Conservation (phyloP, 53 echinoderm and acorn worm species). For the Echinarachnius parma region DNA sequence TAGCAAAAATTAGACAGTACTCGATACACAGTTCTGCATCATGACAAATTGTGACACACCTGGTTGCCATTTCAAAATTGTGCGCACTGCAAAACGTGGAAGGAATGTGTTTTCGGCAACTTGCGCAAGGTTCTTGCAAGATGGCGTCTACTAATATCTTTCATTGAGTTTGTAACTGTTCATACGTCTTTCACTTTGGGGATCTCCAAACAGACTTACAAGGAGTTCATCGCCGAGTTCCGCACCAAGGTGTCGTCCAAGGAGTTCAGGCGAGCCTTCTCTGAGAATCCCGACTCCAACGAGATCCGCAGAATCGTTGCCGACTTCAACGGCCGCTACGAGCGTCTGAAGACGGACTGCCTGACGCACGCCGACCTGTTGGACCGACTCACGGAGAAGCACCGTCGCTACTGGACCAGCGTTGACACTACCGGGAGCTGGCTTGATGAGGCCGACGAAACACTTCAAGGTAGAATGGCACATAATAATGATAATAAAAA, state of each 20-base stretch:
- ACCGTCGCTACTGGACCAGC: slow-evolving; percentile 58
- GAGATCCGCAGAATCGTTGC: slow-evolving; percentile 48
- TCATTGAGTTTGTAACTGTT: too few relatives aligned
- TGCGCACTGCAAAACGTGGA: too few relatives aligned
- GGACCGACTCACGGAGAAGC: slow-evolving; percentile 64
- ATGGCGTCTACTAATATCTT: too few relatives aligned
- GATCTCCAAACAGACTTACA: slow-evolving; percentile 58
- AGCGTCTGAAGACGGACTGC: slow-evolving; percentile 67
- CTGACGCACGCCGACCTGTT: slow-evolving; percentile 69
- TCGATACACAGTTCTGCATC: too few relatives aligned
- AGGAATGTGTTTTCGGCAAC: too few relatives aligned
- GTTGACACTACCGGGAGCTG: slow-evolving; percentile 58
- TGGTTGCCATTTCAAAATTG: too few relatives aligned
- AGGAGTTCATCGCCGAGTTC: slow-evolving; percentile 72
- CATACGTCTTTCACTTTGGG: not conserved
- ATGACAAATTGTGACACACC: too few relatives aligned
- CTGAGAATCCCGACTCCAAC: slow-evolving; percentile 62
- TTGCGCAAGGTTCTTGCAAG: too few relatives aligned
- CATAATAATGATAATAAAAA: too few relatives aligned
- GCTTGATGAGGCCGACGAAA: too few relatives aligned
- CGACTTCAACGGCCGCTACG: slow-evolving; percentile 76
- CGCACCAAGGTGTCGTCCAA: slow-evolving; percentile 62
- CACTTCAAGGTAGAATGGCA: too few relatives aligned
- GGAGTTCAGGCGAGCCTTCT: slow-evolving; percentile 72
- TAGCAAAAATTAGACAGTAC: too few relatives aligned